Evolutionary conservation across 2,797 vertebrate genomes (phyloP).

Genomic region (Schizothorax lantsangensis): DNA sequence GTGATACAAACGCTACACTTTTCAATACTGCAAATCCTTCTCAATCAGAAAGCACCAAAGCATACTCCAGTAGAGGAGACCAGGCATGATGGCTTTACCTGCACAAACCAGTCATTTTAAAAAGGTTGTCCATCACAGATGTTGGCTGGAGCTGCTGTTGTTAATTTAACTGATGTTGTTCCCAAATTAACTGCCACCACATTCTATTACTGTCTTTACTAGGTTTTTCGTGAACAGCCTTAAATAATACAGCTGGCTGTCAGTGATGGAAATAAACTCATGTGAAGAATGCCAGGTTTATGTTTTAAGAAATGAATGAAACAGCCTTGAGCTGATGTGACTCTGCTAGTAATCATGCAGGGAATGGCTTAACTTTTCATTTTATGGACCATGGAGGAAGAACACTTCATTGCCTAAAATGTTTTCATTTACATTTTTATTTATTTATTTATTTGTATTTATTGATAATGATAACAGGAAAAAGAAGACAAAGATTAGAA

Average conservation of each 20-base stretch:
- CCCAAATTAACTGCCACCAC: conserved; percentile 38
- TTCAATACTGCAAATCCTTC: neutral
- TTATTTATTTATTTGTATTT: neutral
- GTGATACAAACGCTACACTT: neutral
- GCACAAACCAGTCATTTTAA: conserved; percentile 11
- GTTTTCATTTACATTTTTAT: neutral
- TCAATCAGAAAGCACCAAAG: neutral
- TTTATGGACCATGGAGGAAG: neutral
- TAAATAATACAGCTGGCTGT: neutral
- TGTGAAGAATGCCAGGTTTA: neutral
- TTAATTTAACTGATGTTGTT: conserved; percentile 43
- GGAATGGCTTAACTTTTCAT: conserved; percentile 28
- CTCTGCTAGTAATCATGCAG: conserved; percentile 45
- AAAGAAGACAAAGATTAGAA: neutral
- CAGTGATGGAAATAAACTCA: neutral
- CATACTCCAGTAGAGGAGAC: neutral
- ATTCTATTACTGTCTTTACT: conserved; percentile 22
- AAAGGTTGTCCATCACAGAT: conserved; percentile 29
- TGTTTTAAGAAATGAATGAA: conserved; percentile 21
- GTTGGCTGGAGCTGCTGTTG: conserved; percentile 33
- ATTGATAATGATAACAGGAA: neutral
- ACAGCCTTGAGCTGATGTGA: conserved; percentile 40
- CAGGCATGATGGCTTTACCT: conserved; percentile 21
- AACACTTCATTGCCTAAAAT: neutral
- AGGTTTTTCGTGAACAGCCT: conserved; percentile 4